These are phyloP conservation scores for Tachysurus fulvidraco DNA, from an alignment of 2,113 vertebrate species.

Conservation along the genomic window DNA sequence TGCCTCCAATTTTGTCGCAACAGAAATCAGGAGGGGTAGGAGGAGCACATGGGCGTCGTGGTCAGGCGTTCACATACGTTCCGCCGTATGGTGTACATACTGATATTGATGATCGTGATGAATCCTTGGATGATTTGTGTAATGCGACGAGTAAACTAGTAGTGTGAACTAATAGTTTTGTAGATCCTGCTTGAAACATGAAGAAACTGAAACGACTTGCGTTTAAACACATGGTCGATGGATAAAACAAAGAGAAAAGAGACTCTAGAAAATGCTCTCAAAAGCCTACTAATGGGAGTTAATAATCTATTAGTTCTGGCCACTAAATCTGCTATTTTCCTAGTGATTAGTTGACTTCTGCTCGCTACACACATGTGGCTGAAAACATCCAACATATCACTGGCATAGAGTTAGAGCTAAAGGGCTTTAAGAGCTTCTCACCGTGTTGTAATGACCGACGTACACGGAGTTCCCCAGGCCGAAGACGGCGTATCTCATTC, in stretches of 20 bases:
- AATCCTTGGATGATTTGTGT: neutral
- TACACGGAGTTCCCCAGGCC: slow-evolving; percentile 90
- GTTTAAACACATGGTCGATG: neutral
- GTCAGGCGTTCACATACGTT: neutral
- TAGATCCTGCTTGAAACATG: neutral
- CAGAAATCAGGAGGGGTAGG: too few species aligned
- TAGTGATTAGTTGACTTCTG: neutral
- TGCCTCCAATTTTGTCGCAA: too few species aligned
- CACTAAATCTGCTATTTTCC: neutral
- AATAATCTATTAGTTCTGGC: neutral
- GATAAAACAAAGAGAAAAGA: neutral
- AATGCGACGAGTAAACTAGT: too few species aligned
- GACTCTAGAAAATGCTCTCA: neutral
- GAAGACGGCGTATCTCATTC: slow-evolving; percentile 87
- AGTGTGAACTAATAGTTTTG: too few species aligned
- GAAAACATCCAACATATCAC: neutral
- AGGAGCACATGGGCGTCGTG: too few species aligned
- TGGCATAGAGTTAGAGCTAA: neutral
- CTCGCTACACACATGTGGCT: neutral
- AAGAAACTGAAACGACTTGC: neutral
- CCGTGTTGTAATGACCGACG: slow-evolving; percentile 84
- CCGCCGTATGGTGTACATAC: neutral
- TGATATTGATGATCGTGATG: neutral
- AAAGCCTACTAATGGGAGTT: neutral
- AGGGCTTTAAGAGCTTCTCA: slow-evolving; percentile 60